These are phyloP conservation scores for Entomobrya proxima DNA, from an alignment of 2,888 invertebrate genomes.

Conservation along the genomic window DNA sequence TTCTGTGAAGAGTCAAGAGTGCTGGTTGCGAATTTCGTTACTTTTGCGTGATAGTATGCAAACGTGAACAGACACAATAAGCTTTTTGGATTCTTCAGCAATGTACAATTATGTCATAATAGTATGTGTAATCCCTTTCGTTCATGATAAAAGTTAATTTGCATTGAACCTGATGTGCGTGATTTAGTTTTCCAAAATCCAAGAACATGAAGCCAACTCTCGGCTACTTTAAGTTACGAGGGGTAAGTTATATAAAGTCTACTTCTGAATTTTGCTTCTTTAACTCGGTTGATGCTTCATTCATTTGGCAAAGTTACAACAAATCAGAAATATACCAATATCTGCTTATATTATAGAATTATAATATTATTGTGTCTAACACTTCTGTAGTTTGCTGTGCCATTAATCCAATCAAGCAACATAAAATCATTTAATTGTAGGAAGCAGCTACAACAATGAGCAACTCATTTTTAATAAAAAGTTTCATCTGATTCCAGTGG, in stretches of 20 bases:
- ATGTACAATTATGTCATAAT: not conserved
- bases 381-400: no score
- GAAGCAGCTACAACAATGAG: not conserved
- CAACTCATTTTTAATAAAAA: not conserved
- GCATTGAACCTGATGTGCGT: not conserved
- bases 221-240: slow-evolving; percentile 59
- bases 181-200: not conserved
- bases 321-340: no score
- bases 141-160: slow-evolving; percentile 34
- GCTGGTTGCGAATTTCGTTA: no score
- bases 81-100: not conserved
- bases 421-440: not conserved
- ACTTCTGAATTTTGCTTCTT: not conserved
- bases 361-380: not conserved
- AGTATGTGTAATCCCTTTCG: not conserved
- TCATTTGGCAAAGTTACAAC: no score
- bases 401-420: no score
- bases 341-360: no score
- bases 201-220: slow-evolving; percentile 39
- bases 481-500: slow-evolving; percentile 31
- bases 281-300: no score
- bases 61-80: no score
- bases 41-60: no score
- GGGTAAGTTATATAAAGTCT: slow-evolving; percentile 43
- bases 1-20: no score